phyloP scores from a whole-genome alignment of 2,797 vertebrate species.

The Chaetophractus vellerosus region DNA sequence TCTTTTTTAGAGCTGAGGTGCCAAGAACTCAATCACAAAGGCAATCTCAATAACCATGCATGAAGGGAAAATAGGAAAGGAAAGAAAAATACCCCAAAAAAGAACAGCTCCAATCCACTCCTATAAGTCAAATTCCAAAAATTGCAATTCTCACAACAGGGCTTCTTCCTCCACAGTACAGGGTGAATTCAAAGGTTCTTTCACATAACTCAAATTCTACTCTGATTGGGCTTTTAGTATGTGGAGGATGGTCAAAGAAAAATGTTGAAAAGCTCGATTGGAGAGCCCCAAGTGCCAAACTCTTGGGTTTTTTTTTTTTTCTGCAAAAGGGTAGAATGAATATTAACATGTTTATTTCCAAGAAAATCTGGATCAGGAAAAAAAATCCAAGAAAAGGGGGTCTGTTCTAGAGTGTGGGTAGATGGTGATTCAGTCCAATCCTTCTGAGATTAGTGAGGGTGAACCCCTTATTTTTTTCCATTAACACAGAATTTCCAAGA shows the following conservation, averaged over 20 bases:
- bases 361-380: not conserved
- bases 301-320: no score
- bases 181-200: not conserved
- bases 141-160: not conserved
- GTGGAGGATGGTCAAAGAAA: not conserved
- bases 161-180: not conserved
- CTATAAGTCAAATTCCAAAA: not conserved
- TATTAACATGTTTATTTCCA: not conserved
- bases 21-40: slow-evolving; percentile 77
- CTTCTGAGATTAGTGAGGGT: not conserved
- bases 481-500: not conserved
- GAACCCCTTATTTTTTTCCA: not conserved
- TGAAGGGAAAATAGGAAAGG: not conserved
- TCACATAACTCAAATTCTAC: not conserved
- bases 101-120: not conserved
- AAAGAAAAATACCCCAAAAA: no score
- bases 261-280: not conserved
- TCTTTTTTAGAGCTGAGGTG: slow-evolving; percentile 78
- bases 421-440: not conserved
- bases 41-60: slow-evolving; percentile 56
- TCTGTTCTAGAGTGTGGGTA: not conserved
- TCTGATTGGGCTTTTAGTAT: not conserved
- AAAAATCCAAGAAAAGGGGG: not conserved
- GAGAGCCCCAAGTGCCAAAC: not conserved
- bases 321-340: not conserved